Conservation (phyloP, 2,113 vertebrate genomes). For the Xenopus tropicalis region DNA sequence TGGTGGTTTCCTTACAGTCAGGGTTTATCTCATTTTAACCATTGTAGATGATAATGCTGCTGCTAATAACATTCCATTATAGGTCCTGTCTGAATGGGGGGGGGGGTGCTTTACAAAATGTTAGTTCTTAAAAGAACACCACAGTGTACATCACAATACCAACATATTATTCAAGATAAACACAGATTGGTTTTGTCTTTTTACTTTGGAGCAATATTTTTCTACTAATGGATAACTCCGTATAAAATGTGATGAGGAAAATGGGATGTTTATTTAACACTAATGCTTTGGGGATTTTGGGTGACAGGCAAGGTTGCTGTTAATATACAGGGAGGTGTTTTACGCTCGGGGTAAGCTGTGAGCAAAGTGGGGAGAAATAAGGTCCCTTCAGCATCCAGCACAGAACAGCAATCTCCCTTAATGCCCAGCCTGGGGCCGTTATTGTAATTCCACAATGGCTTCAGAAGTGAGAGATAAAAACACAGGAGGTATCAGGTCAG, state of each 20-base stretch:
- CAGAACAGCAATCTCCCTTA: constrained; percentile 39
- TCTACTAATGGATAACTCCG: neutral
- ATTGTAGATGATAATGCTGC: no score
- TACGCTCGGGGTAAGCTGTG: constrained; percentile 18
- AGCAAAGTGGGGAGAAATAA: constrained; percentile 10
- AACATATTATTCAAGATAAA: neutral
- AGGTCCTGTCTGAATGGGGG: no score
- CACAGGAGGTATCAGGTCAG: constrained; percentile 41
- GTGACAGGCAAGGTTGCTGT: constrained; percentile 1
- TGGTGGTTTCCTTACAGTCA: no score
- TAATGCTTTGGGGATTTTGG: constrained; percentile 3
- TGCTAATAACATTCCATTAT: no score
- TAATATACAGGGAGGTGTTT: constrained; percentile 4
- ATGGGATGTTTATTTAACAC: constrained; percentile 8
- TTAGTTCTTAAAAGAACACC: no score
- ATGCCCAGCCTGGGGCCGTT: constrained; percentile 39
- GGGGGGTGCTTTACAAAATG: no score
- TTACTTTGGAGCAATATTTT: neutral
- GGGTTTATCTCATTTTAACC: no score
- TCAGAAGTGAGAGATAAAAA: constrained; percentile 41
- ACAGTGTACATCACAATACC: neutral
- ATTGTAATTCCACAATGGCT: constrained; percentile 37
- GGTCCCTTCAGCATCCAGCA: constrained; percentile 29
- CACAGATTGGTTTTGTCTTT: neutral
- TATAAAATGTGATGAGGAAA: neutral